Evolutionary conservation across 2,888 invertebrate genomes (phyloP).

Genomic region (Harpalus rufipes): DNA sequence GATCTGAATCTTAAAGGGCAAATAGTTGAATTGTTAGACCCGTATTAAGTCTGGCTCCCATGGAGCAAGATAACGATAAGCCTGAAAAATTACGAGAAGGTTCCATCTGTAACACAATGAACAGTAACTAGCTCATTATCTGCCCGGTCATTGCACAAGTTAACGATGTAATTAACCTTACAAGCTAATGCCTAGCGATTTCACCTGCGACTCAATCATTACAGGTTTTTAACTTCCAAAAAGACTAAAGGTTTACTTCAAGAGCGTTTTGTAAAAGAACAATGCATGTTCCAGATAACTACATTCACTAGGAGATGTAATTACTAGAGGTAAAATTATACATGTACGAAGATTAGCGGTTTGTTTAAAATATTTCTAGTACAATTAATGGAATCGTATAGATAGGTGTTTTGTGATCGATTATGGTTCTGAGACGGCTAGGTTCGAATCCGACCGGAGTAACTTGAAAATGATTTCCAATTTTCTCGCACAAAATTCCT

Average conservation of each 20-base stretch:
- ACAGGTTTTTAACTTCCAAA: constrained; percentile 9
- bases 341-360: neutral
- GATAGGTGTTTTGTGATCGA: too few species aligned
- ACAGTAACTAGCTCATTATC: constrained; percentile 48
- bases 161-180: constrained; percentile 63
- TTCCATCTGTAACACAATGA: constrained; percentile 49
- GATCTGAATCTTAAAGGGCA: constrained; percentile 5
- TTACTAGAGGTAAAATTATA: neutral
- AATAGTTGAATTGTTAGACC: constrained; percentile 29
- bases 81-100: constrained; percentile 27
- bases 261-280: neutral
- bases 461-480: too few species aligned
- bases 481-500: too few species aligned
- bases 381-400: too few species aligned
- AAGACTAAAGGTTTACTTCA: neutral
- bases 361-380: neutral
- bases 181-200: constrained; percentile 46
- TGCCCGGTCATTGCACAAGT: constrained; percentile 55
- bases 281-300: neutral
- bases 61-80: constrained; percentile 36
- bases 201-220: constrained; percentile 43
- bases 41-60: neutral
- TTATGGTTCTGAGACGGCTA: too few species aligned
- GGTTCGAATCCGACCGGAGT: too few species aligned
- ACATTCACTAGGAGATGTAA: neutral